Evolutionary conservation across 2,797 vertebrate genomes (phyloP).

Genomic region (Rhinophrynus dorsalis): DNA sequence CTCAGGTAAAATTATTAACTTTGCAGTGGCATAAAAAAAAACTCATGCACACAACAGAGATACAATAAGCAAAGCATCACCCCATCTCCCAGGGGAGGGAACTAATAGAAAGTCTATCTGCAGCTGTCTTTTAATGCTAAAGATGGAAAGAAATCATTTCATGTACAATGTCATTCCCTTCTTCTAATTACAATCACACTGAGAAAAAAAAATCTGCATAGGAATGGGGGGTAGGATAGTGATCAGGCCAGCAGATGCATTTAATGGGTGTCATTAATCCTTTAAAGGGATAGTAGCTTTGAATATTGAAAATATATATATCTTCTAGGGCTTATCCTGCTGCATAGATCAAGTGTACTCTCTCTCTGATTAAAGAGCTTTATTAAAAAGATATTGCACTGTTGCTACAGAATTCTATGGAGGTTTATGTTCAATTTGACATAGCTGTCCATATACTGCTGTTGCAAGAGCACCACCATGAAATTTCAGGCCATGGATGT

Average conservation of each 20-base stretch:
- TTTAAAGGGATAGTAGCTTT: too few species aligned
- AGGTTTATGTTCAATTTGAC: too few species aligned
- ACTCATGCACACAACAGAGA: constrained; percentile 52
- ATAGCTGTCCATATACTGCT: too few species aligned
- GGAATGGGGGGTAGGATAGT: constrained; percentile 8
- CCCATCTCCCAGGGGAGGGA: constrained; percentile 50
- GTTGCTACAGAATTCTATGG: too few species aligned
- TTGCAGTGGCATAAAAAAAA: constrained; percentile 53
- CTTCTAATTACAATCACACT: constrained; percentile 41
- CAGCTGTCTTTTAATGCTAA: constrained; percentile 57
- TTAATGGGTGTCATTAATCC: not conserved
- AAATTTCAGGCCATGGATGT: too few species aligned
- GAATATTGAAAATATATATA: too few species aligned
- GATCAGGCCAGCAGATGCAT: not conserved
- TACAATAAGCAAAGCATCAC: constrained; percentile 40
- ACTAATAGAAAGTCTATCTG: constrained; percentile 59
- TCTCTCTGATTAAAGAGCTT: too few species aligned
- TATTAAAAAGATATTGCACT: too few species aligned
- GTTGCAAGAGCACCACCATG: too few species aligned
- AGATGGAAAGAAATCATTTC: constrained; percentile 51
- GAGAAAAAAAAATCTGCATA: constrained; percentile 48
- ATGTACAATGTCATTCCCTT: constrained; percentile 47
- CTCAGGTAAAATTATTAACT: constrained; percentile 64
- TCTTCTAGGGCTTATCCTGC: too few species aligned
- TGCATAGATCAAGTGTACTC: too few species aligned